Evolutionary conservation across 2,113 vertebrate species (phyloP).

Genomic region (Chinchilla lanigera): DNA sequence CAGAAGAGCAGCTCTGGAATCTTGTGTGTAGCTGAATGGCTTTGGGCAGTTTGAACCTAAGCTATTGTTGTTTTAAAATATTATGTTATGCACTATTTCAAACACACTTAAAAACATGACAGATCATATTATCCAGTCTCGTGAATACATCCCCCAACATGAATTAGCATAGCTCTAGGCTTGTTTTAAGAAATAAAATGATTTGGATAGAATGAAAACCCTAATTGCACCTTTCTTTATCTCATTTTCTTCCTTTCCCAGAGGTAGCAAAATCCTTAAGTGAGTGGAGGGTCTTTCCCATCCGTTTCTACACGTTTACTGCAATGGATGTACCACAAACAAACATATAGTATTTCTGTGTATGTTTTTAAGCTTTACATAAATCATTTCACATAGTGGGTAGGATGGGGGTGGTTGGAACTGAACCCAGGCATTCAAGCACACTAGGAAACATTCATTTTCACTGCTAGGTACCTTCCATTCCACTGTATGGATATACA

Average conservation of each 20-base stretch:
- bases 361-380: neutral
- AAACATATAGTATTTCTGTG: neutral
- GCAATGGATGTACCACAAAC: neutral
- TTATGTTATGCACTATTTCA: neutral
- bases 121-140: neutral
- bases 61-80: neutral
- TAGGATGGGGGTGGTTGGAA: neutral
- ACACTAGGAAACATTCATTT: neutral
- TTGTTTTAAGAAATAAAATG: constrained; percentile 4
- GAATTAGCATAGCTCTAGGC: neutral
- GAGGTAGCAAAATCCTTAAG: neutral
- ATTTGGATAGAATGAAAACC: neutral
- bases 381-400: neutral
- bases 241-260: neutral
- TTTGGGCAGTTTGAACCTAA: neutral
- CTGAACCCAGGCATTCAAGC: neutral
- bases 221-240: neutral
- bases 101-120: neutral
- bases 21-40: neutral
- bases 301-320: neutral
- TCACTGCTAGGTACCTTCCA: neutral
- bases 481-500: no score
- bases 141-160: neutral
- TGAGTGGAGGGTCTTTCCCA: neutral
- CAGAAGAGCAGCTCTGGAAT: neutral